Conservation (phyloP, 2,113 vertebrate genomes). For the Heterochromis multidens region DNA sequence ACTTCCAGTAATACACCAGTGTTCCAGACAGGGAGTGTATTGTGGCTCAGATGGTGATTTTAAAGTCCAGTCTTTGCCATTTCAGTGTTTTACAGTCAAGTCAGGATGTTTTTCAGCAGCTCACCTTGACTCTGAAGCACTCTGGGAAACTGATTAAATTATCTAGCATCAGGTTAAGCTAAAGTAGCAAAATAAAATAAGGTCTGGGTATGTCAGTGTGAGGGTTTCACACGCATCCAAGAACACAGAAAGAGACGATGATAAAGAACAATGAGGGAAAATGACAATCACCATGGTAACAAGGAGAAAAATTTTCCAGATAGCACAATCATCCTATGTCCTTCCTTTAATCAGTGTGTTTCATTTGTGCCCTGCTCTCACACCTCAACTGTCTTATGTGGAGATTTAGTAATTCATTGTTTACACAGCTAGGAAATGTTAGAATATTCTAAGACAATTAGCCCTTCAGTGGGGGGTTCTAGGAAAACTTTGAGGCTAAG, state of each 20-base stretch:
- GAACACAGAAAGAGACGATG: background rate
- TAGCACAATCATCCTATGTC: background rate
- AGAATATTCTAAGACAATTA: background rate
- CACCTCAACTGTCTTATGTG: background rate
- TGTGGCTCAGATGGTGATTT: background rate
- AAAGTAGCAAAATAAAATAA: background rate
- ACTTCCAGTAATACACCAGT: background rate
- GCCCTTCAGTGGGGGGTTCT: background rate
- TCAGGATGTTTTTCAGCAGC: background rate
- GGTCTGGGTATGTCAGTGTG: background rate
- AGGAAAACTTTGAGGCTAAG: background rate
- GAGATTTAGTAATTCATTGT: background rate
- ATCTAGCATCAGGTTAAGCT: background rate
- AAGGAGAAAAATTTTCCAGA: background rate
- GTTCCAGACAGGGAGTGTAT: background rate
- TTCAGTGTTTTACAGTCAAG: background rate
- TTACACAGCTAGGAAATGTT: background rate
- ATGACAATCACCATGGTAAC: slow-evolving; percentile 1
- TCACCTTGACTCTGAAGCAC: background rate
- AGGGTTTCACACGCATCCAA: background rate
- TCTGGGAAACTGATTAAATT: background rate
- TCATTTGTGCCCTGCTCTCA: background rate
- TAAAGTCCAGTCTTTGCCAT: background rate
- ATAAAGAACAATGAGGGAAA: background rate
- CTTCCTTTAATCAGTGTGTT: background rate